These are phyloP conservation scores for Agapornis roseicollis DNA, from an alignment of 2,113 vertebrate genomes.

Conservation along the genomic window DNA sequence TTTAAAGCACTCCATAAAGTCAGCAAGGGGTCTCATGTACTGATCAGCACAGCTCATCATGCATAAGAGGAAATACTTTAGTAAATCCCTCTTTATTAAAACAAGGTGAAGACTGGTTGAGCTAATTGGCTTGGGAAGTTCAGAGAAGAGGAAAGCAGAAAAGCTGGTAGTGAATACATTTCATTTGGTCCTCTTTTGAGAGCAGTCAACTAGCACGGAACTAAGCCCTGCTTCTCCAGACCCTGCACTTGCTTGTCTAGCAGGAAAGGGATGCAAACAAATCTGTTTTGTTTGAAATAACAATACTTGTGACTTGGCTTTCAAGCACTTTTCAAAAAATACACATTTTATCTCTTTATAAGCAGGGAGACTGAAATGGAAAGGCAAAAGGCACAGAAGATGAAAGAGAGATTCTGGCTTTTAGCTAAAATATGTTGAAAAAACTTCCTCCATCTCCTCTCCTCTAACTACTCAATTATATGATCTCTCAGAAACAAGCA, in stretches of 20 bases:
- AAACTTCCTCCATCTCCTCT: background rate
- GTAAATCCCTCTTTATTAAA: conserved; percentile 28
- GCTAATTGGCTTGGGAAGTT: conserved; percentile 55
- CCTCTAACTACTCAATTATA: background rate
- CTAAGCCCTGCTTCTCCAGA: background rate
- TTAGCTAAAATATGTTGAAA: background rate
- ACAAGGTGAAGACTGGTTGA: conserved; percentile 3
- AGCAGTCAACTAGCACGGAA: background rate
- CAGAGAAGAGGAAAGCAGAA: conserved; percentile 17
- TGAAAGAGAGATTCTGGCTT: background rate
- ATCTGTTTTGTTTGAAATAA: conserved; percentile 30
- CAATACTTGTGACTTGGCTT: conserved; percentile 13
- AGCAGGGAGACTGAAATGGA: background rate
- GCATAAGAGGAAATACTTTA: conserved; percentile 24
- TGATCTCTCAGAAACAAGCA: background rate
- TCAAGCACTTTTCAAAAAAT: background rate
- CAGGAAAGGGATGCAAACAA: background rate
- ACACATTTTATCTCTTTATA: background rate
- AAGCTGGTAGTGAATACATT: conserved; percentile 1
- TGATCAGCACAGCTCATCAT: background rate
- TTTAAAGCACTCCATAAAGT: background rate
- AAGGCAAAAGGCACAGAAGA: background rate
- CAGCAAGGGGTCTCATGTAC: background rate
- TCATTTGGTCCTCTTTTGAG: conserved; percentile 16
- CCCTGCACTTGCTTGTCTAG: background rate